Evolutionary conservation across 2,888 invertebrate genomes (phyloP).

Genomic region (Hypercompe scribonia): DNA sequence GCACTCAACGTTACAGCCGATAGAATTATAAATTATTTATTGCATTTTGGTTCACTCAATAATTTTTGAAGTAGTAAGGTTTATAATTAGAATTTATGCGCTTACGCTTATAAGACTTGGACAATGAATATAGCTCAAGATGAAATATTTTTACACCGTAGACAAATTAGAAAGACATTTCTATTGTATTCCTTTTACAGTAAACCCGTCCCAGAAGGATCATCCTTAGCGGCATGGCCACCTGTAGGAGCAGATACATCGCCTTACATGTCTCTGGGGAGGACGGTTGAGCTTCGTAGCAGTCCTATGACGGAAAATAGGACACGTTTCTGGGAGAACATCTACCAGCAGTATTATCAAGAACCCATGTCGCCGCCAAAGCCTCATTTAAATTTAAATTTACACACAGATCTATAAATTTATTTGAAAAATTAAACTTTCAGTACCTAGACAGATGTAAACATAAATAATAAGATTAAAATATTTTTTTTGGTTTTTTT

Average conservation of each 20-base stretch:
- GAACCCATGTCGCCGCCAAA: slow-evolving; percentile 53
- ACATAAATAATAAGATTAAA: too few species aligned
- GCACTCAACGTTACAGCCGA: too few species aligned
- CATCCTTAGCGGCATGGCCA: slow-evolving; percentile 57
- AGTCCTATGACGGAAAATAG: slow-evolving; percentile 44
- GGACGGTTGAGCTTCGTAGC: slow-evolving; percentile 46
- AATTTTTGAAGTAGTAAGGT: too few species aligned
- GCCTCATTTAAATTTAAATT: slow-evolving; percentile 24
- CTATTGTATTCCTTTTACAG: slow-evolving; percentile 11
- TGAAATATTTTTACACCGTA: background rate
- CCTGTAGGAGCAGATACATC: slow-evolving; percentile 43
- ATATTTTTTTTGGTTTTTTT: too few species aligned
- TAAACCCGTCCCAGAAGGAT: slow-evolving; percentile 30
- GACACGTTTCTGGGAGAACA: slow-evolving; percentile 58
- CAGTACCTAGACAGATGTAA: too few species aligned
- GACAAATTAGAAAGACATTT: background rate
- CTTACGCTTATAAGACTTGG: too few species aligned
- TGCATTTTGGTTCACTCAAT: too few species aligned
- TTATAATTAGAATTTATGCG: too few species aligned
- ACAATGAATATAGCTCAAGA: too few species aligned
- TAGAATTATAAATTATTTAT: too few species aligned
- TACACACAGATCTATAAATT: background rate
- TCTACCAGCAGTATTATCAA: slow-evolving; percentile 60
- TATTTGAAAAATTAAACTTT: too few species aligned
- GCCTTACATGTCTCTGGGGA: slow-evolving; percentile 61